Evolutionary conservation across 1,140 invertebrate species (phyloP), one percentile per base, ranked within the genome.

Genomic region (Nebria ingens): DNA sequence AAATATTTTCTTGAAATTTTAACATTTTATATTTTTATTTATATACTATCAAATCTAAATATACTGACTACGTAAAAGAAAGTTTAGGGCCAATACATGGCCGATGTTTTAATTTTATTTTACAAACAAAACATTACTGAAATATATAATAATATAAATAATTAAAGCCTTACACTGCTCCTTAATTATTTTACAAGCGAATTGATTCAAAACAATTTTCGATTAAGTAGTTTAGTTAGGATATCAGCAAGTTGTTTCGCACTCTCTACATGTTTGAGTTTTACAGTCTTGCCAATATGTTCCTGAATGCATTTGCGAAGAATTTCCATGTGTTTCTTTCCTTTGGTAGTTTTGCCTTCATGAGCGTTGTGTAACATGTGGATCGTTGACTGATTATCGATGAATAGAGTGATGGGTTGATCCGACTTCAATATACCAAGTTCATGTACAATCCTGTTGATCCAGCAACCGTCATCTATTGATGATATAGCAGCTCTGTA

Each of bases 231-330:
- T 29, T 29, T 29, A 6, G 25, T 29, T 6, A 29, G 25, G 25
- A 29, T 29, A 13, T 29, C 25, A 53, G 51, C 56, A 62, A 64
- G 40, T 63, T 71, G 52, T 4, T 65, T 56, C 20, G 55, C 45
- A 22, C 60, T 29, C n/a, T 64, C 57, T 9, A 64, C 58, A 56
- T 51, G 70, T 62, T 62, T 72, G 64, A 57, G 63, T 60, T 61
- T 66, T 58, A 61, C 65, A 64, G 49, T 60, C 62, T 56, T 63
- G 29, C 58, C 53, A 19, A 63, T 58, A 29, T 63, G 60, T 54
- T 62, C 11, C 40, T 60, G 55, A 55, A 63, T 56, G 29, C 51
- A 51, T 17, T 53, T 25, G n/a, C 53, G 19, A 3, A 52, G 45
- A 19, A 63, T 63, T 21, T 61, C 56, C 13, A 63, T 59, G 38